Base-by-base conservation (phyloP, 2,888 invertebrate species). In the Drymonia ruficornis region DNA sequence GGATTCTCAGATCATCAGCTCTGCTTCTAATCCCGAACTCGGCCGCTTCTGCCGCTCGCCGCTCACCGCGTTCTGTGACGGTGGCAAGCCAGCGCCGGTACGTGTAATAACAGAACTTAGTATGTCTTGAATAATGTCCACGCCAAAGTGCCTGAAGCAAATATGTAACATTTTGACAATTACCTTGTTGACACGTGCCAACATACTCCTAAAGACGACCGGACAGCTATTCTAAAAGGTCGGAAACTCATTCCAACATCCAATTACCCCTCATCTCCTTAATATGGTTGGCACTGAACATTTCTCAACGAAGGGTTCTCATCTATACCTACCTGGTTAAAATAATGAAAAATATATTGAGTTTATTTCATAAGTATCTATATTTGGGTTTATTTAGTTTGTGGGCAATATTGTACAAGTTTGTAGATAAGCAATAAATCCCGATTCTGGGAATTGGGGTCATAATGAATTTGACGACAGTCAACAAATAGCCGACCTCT, bases 1-100 rank as follows among this genome's bases (percentile, higher is more conserved):
- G 72, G 31, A 89, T 87, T 53, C 75, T 81, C 9, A 91, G 70
- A 53, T 89, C 87, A 56, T 91, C 91, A 43, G 86, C 87, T 70
- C 87, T 75, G 55, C 89, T 91, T 62, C 85, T 80, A 50, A 91
- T 68, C 13, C 89, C 82, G 23, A 86, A 92, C 54, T 91, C 89
- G 4, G 81, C 81, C 8, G 89, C 89, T 78, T 91, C 90, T 2
- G 88, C 90, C 0, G 87, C 86, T 48, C 78, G 72, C 50, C 86
- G 80, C 59, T 88, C 87, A 4, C 91, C 89, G 0, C 86, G 75
- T 64, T 89, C 87, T 28, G 74, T 87, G 12, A 92, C 87, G 12
- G 75, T 78, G 1, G 80, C 77, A 29, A 92, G 68, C 92, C 92
- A 92, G 47, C 80, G 82, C 12, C 90, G 84, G 65, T 90, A 92